Percentiles rank a stretch among this genome's conserved stretches.
phyloP scores from a whole-genome alignment of 1,140 invertebrate species.

The Calliphora vicina region DNA sequence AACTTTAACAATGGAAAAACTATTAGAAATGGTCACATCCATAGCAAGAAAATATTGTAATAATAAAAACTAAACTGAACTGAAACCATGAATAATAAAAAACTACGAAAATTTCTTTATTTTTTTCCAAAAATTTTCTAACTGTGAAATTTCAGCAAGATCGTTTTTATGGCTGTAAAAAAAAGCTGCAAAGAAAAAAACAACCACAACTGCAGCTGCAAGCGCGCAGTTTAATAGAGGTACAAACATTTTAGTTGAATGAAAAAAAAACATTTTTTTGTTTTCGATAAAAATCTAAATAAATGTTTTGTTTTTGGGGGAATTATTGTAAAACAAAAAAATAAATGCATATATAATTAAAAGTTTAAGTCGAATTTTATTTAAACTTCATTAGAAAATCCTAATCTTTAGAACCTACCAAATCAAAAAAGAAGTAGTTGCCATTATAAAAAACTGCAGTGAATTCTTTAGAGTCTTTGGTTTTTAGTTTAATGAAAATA shows the following conservation, averaged over 20 bases:
- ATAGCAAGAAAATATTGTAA: too few species aligned
- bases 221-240: not conserved
- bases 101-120: not conserved
- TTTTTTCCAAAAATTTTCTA: too few species aligned
- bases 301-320: not conserved
- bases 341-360: too few species aligned
- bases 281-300: not conserved
- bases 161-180: not conserved
- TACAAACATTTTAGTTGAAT: not conserved
- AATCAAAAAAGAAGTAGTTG: too few species aligned
- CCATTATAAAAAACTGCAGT: too few species aligned
- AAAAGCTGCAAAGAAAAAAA: too few species aligned
- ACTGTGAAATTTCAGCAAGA: not conserved
- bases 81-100: not conserved
- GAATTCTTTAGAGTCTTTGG: too few species aligned
- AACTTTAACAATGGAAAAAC: not conserved
- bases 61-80: too few species aligned
- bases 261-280: not conserved
- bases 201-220: not conserved
- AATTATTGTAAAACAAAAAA: not conserved
- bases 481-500: too few species aligned
- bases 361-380: too few species aligned
- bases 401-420: too few species aligned
- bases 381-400: too few species aligned
- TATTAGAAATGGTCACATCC: not conserved